A percentile compares a stretch with the other conserved stretches of the same genome.
Conservation (phyloP, 2,888 invertebrate species). For the Selenia dentaria region DNA sequence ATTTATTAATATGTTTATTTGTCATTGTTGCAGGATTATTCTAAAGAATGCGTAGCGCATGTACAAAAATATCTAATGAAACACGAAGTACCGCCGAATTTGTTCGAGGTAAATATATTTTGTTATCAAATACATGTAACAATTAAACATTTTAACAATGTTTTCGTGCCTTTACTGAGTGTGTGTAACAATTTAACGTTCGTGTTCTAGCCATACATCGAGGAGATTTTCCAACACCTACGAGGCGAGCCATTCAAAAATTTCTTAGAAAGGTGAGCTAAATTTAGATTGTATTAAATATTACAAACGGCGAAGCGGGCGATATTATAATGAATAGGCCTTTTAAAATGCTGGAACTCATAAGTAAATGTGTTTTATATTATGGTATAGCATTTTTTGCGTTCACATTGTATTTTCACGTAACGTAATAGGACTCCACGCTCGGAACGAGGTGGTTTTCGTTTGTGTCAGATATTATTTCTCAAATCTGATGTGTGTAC, state of each 20-base stretch:
- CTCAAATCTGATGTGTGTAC: too few relatives aligned
- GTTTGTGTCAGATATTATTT: too few relatives aligned
- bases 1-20: too few relatives aligned
- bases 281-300: background rate
- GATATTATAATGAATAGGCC: background rate
- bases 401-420: too few relatives aligned
- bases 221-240: slow-evolving; percentile 99
- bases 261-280: slow-evolving; percentile 97
- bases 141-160: background rate
- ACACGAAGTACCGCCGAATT: slow-evolving; percentile 98
- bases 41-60: slow-evolving; percentile 98
- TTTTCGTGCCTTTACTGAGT: background rate
- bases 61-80: slow-evolving; percentile 99
- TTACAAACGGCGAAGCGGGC: background rate
- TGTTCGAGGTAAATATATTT: slow-evolving; percentile 93
- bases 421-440: too few relatives aligned
- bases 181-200: slow-evolving; percentile 12
- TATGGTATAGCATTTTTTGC: too few relatives aligned
- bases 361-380: too few relatives aligned
- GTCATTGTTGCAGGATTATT: slow-evolving; percentile 94
- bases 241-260: slow-evolving; percentile 98
- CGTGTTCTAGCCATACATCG: slow-evolving; percentile 97
- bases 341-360: background rate
- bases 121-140: background rate
- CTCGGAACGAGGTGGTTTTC: too few relatives aligned